Evolutionary conservation across 2,888 invertebrate genomes (phyloP).

Genomic region (Tetropium fuscum): DNA sequence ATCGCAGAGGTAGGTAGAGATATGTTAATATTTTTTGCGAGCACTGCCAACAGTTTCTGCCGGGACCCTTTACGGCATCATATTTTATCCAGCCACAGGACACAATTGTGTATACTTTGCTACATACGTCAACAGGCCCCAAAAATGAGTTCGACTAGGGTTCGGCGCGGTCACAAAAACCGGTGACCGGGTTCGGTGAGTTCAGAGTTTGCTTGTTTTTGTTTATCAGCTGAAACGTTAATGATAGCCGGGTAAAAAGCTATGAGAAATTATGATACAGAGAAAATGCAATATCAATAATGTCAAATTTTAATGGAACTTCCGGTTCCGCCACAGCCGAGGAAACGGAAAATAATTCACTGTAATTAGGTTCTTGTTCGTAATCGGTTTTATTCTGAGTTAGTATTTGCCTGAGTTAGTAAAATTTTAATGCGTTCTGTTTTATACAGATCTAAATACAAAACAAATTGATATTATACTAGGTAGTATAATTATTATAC

Average conservation of each 20-base stretch:
- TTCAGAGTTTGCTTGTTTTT: constrained; percentile 23
- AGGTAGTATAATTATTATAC: no score
- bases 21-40: constrained; percentile 21
- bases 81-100: constrained; percentile 40
- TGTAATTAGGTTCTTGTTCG: no score
- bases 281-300: constrained; percentile 24
- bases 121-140: constrained; percentile 15
- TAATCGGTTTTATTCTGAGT: no score
- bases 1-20: constrained; percentile 10
- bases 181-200: background rate
- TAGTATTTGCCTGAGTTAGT: no score
- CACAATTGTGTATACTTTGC: constrained; percentile 25
- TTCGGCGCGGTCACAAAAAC: constrained; percentile 13
- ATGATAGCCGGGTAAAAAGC: constrained; percentile 14
- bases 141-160: constrained; percentile 10
- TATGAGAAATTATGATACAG: constrained; percentile 16
- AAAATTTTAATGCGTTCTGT: no score
- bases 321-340: background rate
- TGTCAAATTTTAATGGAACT: constrained; percentile 26
- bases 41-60: background rate
- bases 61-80: constrained; percentile 21
- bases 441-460: no score
- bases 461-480: no score
- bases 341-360: no score
- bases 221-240: constrained; percentile 23